Evolutionary conservation across 2,113 vertebrate species (phyloP).

Genomic region (Macroglossus sobrinus): DNA sequence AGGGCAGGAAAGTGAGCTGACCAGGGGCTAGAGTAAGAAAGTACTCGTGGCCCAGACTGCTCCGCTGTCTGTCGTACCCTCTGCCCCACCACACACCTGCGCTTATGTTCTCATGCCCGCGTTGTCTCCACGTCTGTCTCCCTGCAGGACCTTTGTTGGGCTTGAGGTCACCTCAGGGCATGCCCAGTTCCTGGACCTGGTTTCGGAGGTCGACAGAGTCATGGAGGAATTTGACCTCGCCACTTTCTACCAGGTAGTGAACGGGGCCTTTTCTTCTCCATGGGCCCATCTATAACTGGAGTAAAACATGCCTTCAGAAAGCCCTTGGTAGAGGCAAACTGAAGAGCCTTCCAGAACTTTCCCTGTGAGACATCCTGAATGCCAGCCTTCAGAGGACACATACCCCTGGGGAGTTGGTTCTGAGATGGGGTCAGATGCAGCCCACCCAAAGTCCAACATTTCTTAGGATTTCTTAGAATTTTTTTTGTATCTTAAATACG

Average conservation of each 20-base stretch:
- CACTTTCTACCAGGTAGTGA: constrained; percentile 91
- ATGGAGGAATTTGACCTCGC: constrained; percentile 91
- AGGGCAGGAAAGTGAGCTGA: background rate
- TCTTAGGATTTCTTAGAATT: too few species aligned
- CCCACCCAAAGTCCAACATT: background rate
- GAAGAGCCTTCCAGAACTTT: background rate
- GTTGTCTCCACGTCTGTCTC: background rate
- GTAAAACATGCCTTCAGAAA: background rate
- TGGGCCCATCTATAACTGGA: background rate
- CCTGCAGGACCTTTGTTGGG: constrained; percentile 92
- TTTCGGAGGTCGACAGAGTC: constrained; percentile 87
- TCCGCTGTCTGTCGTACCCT: accelerated
- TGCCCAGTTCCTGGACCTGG: constrained; percentile 87
- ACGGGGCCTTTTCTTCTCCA: background rate
- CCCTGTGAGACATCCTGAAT: background rate
- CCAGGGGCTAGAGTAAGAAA: background rate
- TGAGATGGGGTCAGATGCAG: background rate
- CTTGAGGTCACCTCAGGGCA: constrained; percentile 90
- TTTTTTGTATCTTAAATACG: background rate
- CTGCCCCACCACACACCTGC: accelerated
- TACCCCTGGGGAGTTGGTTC: too few species aligned
- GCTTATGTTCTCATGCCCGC: background rate
- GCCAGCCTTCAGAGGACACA: background rate
- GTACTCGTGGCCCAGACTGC: accelerated
- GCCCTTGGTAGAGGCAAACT: background rate